Evolutionary conservation across 2,888 invertebrate species (phyloP).

Genomic region (Athalia cordata): DNA sequence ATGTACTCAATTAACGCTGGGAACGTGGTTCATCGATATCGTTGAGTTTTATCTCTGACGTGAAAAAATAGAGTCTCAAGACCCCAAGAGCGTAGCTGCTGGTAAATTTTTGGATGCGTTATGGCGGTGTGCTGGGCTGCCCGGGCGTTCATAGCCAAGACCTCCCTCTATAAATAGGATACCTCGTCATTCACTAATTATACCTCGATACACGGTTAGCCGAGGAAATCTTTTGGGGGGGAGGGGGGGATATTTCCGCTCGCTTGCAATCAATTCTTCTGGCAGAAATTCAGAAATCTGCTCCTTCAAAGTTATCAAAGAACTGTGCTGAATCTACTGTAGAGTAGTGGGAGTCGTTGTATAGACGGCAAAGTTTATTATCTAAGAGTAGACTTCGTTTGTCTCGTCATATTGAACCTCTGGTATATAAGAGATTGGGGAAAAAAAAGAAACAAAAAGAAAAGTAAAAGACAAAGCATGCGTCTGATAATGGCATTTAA

Average conservation of each 20-base stretch:
- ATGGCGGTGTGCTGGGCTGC: constrained; percentile 49
- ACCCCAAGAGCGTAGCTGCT: constrained; percentile 2
- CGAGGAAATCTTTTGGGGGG: constrained; percentile 18
- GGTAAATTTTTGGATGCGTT: constrained; percentile 34
- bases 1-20: not conserved
- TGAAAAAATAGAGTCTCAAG: not conserved
- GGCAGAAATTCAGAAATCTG: constrained; percentile 36
- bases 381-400: too few species aligned
- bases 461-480: not conserved
- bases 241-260: constrained; percentile 38
- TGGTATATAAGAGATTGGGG: not conserved
- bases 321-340: too few species aligned
- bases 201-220: constrained; percentile 60
- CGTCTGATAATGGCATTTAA: constrained; percentile 25
- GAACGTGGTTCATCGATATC: not conserved
- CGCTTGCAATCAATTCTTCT: constrained; percentile 40
- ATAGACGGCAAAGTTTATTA: too few species aligned
- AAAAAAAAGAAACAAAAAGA: not conserved
- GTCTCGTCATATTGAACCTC: too few species aligned
- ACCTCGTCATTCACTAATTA: constrained; percentile 70
- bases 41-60: not conserved
- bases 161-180: constrained; percentile 68
- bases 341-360: too few species aligned
- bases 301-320: not conserved
- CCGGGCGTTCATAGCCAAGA: constrained; percentile 60